These are phyloP conservation scores for Bolborhynchus lineola DNA, from an alignment of 2,113 vertebrate genomes.

Conservation along the genomic window DNA sequence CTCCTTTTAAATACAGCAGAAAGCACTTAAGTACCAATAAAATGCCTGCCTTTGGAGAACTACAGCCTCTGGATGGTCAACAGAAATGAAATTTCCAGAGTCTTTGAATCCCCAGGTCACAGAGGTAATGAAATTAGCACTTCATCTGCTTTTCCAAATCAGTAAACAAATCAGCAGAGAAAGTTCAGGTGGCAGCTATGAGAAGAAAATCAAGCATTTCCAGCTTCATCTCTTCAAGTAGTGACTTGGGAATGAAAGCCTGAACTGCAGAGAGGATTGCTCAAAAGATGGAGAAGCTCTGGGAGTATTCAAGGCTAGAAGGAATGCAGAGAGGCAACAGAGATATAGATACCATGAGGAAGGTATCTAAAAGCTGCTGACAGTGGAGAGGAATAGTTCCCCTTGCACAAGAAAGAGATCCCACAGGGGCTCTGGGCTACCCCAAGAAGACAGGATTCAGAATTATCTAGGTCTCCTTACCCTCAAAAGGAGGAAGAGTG, in stretches of 20 bases:
- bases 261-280: background rate
- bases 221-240: background rate
- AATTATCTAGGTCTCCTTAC: background rate
- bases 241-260: background rate
- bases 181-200: background rate
- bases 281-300: background rate
- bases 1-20: background rate
- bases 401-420: background rate
- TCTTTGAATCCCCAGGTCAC: background rate
- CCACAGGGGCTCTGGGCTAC: background rate
- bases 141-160: background rate
- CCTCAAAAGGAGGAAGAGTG: too few species aligned
- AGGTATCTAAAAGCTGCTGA: background rate
- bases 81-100: background rate
- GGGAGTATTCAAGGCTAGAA: background rate
- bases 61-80: background rate
- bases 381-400: background rate
- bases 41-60: rapidly evolving
- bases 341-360: background rate
- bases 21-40: background rate
- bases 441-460: background rate
- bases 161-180: background rate
- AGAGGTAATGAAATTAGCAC: background rate
- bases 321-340: rapidly evolving
- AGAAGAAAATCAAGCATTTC: background rate